Evolutionary conservation across 2,888 invertebrate genomes (phyloP), one percentile per base, ranked within the genome.

Genomic region (Phrixothrix hirtus): DNA sequence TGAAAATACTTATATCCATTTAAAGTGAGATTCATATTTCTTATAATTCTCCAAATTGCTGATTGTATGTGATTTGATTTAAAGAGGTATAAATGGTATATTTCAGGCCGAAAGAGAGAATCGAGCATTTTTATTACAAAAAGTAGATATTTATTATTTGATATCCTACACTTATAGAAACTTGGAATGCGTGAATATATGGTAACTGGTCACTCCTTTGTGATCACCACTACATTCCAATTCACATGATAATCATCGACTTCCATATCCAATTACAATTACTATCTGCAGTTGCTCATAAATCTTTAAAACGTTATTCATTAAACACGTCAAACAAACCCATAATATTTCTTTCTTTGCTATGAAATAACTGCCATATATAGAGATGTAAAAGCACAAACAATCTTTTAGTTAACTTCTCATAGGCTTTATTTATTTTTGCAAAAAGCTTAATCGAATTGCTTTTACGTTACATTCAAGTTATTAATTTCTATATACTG

Each of bases 201-300:
- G 48, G 38, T 38, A 31, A 34, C 38, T 41, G 37, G 53, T 39
- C 53, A 36, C 25, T 53, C 42, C 47, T 48, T 52, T 41, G 47
- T 31, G 53, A 35, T 42, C 36, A 41, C 46, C 44, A 44, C 50
- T 43, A 47, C 56, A 57, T 59, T 59, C 55, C 52, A 45, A 56
- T 56, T 58, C 55, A 17, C 39, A 51, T 55, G 61, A 62, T 59
- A 60, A 57, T 57, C 54, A 51, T 43, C 51, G 36, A 51, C 57
- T 59, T 58, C 60, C 61, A 62, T 65, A 65, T 65, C 63, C 63
- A 65, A 65, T 65, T 65, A 64, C 64, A 60, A 65, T 65, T 64
- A 65, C 63, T 55, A 54, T 49, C 46, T 55, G 46, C 45, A 51
- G 47, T 47, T 51, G 59, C 38, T 58, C 60, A 59, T 65, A 65